phyloP scores from a whole-genome alignment of 2,113 vertebrate genomes.

The Daboia siamensis region DNA sequence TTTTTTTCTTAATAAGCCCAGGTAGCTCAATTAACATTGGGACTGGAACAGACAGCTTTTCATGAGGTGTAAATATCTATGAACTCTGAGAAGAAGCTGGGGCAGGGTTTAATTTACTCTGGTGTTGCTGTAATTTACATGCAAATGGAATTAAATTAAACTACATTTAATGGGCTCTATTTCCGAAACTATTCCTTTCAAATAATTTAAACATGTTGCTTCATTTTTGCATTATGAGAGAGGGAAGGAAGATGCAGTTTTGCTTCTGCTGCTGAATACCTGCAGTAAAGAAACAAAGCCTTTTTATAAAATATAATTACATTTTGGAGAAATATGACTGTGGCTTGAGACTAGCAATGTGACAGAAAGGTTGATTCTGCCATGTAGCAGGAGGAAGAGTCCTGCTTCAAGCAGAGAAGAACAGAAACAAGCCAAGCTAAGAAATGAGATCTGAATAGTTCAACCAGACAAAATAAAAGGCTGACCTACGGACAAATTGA shows the following conservation, averaged over 20 bases:
- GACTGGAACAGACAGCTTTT: not conserved
- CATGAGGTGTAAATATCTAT: not conserved
- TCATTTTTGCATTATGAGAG: not conserved
- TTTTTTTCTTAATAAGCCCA: slow-evolving; percentile 12
- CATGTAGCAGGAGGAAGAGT: not conserved
- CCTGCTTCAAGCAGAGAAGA: not conserved
- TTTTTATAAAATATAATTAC: not conserved
- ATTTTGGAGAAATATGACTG: not conserved
- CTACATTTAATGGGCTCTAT: not conserved
- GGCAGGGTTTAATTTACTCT: not conserved
- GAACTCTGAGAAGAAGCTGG: not conserved
- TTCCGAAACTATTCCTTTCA: not conserved
- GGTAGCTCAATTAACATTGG: not conserved
- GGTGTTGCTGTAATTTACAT: not conserved
- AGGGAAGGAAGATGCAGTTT: not conserved
- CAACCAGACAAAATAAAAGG: not conserved
- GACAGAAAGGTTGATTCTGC: not conserved
- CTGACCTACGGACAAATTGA: not conserved
- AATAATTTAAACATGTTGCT: not conserved
- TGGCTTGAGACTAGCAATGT: not conserved
- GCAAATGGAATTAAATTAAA: not conserved
- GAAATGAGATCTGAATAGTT: not conserved
- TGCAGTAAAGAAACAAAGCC: not conserved
- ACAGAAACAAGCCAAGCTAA: not conserved
- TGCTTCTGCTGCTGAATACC: not conserved